A percentile compares a stretch with the other conserved stretches of the same genome.
Evolutionary conservation across 2,888 invertebrate genomes (phyloP).

Genomic region (Cataglyphis rosenhaueri): DNA sequence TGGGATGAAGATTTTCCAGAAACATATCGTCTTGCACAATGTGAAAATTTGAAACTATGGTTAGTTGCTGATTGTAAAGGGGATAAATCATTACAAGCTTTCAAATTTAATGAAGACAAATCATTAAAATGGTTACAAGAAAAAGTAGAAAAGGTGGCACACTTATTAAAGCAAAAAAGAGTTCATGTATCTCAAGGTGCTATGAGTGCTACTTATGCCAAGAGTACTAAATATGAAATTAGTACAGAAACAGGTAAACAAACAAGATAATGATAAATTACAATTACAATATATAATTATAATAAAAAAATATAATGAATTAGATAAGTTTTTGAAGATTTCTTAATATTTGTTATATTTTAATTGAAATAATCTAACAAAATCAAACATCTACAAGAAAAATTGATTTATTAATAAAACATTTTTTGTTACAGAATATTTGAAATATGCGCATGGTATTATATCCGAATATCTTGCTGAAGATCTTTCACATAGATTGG

Average conservation of each 20-base stretch:
- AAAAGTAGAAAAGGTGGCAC: constrained; percentile 90
- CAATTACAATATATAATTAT: background rate
- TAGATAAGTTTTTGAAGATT: constrained; percentile 1
- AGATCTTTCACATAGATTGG: constrained; percentile 89
- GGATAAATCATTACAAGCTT: constrained; percentile 91
- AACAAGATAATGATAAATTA: constrained; percentile 2
- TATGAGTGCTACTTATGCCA: constrained; percentile 91
- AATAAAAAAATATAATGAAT: constrained; percentile 6
- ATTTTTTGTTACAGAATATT: constrained; percentile 87
- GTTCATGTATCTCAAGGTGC: constrained; percentile 92
- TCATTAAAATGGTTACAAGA: constrained; percentile 91
- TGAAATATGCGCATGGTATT: constrained; percentile 92
- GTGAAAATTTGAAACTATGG: constrained; percentile 87
- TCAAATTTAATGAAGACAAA: constrained; percentile 93
- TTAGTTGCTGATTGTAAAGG: constrained; percentile 91
- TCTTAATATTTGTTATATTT: background rate
- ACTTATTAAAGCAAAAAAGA: constrained; percentile 89
- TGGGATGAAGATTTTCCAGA: constrained; percentile 89
- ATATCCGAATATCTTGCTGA: constrained; percentile 92
- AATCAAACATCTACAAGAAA: constrained; percentile 8
- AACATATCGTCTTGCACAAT: constrained; percentile 87
- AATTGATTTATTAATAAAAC: constrained; percentile 29
- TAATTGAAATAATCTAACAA: background rate
- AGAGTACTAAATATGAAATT: constrained; percentile 88
- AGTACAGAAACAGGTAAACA: constrained; percentile 87